Evolutionary conservation across 2,113 vertebrate genomes (phyloP).

Genomic region (Brachyhypopomus occidentalis): DNA sequence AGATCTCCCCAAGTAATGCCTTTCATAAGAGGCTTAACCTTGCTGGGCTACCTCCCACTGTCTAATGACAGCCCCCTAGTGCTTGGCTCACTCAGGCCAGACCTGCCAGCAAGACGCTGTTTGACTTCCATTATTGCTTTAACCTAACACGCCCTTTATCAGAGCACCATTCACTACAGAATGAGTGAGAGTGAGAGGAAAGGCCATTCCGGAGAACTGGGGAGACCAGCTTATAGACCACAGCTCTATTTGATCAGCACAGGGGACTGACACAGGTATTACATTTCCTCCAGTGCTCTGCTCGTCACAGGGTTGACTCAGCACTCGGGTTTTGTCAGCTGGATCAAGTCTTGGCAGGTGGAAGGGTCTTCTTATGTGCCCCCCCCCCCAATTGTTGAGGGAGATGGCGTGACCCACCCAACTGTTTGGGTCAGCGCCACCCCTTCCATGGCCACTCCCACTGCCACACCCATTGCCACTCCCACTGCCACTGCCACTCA

Average conservation of each 20-base stretch:
- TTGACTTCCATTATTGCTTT: constrained; percentile 56
- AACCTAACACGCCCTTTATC: constrained; percentile 45
- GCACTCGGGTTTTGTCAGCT: too few relatives aligned
- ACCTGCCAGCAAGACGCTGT: constrained; percentile 44
- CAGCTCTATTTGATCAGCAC: constrained; percentile 25
- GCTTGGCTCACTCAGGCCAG: constrained; percentile 20
- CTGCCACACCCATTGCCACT: too few relatives aligned
- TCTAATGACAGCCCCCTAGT: constrained; percentile 40
- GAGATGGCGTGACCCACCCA: too few relatives aligned
- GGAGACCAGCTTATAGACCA: constrained; percentile 11
- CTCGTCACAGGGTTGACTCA: too few relatives aligned
- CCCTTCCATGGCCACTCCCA: too few relatives aligned
- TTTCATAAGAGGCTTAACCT: constrained; percentile 52
- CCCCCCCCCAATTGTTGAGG: too few relatives aligned
- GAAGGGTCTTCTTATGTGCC: too few relatives aligned
- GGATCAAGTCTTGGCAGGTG: too few relatives aligned
- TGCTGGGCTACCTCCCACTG: constrained; percentile 24
- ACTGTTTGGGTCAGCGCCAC: too few relatives aligned
- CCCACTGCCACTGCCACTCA: too few relatives aligned
- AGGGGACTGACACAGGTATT: not conserved
- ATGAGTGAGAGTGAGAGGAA: constrained; percentile 34
- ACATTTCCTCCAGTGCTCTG: too few relatives aligned
- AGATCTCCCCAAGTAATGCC: constrained; percentile 6
- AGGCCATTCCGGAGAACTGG: constrained; percentile 37
- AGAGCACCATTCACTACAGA: constrained; percentile 20